Evolutionary conservation across 2,888 invertebrate genomes (phyloP), one percentile per base, ranked within the genome.

Genomic region (Petrolisthes manimaculis): DNA sequence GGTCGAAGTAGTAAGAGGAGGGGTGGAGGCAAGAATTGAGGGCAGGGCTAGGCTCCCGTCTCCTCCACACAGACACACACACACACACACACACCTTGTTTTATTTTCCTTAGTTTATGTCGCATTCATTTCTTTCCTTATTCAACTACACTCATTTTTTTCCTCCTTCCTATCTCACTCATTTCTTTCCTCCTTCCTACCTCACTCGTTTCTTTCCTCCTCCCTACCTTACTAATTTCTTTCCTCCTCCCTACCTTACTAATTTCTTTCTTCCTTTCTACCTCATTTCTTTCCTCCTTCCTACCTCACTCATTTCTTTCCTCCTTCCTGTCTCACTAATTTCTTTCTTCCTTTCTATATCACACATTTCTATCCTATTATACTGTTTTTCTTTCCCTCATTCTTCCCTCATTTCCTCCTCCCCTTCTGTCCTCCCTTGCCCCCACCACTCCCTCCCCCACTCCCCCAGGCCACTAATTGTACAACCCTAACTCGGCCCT

Each of bases 391-490:
- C 54, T 53, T 14, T 78, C 78, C 54, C 3, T 4, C 53, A 37
- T 37, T 71, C 14, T n/a, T n/a, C 53, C 53, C 53, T 24, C 79
- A 9, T 5, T 55, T 21, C 55, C 55, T 79, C 79, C 14, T 5
- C 14, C 18, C 18, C n/a, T 4, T 79, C 54, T 54, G 14, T 53
- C 9, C n/a, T 77, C 9, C 77, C 77, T 51, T 77, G 21, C 51
- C 12, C 74, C 74, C 24, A 2, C 18, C n/a, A 14, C n/a, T 74
- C n/a, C 74, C 14, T 21, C 21, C 77, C n/a, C 37, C 51, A 3
- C 77, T 6, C 51, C 24, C 77, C n/a, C 77, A 0, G 8, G 53
- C 55, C 79, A 18, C 53, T 79, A 79, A 79, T 79, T 79, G 54
- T 9, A 79, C 79, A 79, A 18, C 21, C 21, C 71, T n/a, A 21